These are phyloP conservation scores for Bombus ignitus DNA, from an alignment of 1,140 invertebrate genomes.

Conservation along the genomic window DNA sequence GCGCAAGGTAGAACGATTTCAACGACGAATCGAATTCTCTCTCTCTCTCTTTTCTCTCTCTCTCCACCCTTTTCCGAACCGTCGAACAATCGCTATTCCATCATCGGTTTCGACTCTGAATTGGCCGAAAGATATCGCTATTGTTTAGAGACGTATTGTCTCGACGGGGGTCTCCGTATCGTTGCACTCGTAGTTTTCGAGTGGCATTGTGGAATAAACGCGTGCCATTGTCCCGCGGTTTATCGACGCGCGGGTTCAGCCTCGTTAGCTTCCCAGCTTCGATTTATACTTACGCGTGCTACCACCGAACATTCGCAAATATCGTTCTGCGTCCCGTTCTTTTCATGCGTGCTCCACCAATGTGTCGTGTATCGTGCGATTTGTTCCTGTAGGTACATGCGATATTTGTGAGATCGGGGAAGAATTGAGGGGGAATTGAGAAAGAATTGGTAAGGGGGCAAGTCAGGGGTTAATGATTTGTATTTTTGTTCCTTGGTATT, in stretches of 20 bases:
- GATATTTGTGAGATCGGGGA: background rate
- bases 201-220: slow-evolving; percentile 77
- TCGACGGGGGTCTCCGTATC: slow-evolving; percentile 35
- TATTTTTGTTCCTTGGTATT: background rate
- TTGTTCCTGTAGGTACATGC: background rate
- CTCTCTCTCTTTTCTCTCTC: too few species aligned
- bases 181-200: slow-evolving; percentile 72
- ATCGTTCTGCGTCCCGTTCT: background rate
- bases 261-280: slow-evolving; percentile 65
- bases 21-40: background rate
- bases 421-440: background rate
- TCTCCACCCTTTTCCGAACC: background rate
- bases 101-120: slow-evolving; percentile 71
- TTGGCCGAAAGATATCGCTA: slow-evolving; percentile 74
- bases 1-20: slow-evolving; percentile 27
- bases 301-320: background rate
- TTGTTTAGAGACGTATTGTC: slow-evolving; percentile 74
- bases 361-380: background rate
- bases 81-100: slow-evolving; percentile 68
- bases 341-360: too few species aligned
- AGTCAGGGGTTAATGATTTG: background rate
- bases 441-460: background rate
- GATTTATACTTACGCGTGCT: slow-evolving; percentile 25
- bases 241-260: slow-evolving; percentile 65
- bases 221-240: slow-evolving; percentile 70